These are phyloP conservation scores for Smittia sp. DNA, from an alignment of 2,888 invertebrate genomes.

Conservation along the genomic window DNA sequence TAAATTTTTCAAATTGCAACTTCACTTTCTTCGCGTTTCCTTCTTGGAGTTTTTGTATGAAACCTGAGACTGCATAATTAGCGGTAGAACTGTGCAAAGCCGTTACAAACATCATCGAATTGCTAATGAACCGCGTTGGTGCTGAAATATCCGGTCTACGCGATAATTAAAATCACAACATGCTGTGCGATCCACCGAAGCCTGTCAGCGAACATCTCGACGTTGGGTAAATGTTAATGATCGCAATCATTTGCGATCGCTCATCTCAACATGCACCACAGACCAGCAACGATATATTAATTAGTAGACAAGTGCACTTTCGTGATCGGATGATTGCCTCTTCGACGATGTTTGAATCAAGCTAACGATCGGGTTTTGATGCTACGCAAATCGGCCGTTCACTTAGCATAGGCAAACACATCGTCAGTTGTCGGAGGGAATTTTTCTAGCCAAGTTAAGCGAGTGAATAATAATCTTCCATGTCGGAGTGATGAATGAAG, in stretches of 20 bases:
- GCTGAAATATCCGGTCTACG: background rate
- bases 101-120: background rate
- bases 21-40: background rate
- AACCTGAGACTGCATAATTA: background rate
- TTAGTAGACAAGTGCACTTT: background rate
- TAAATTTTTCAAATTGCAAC: background rate
- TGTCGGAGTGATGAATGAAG: background rate
- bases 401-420: background rate
- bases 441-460: background rate
- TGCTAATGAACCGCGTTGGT: background rate
- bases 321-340: constrained; percentile 28
- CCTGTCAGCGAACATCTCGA: background rate
- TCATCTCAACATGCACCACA: constrained; percentile 4
- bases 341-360: constrained; percentile 7
- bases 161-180: background rate
- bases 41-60: background rate
- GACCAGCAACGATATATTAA: background rate
- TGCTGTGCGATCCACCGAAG: background rate
- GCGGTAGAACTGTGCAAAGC: background rate
- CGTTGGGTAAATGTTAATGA: background rate
- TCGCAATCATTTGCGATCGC: background rate
- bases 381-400: background rate
- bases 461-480: background rate
- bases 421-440: constrained; percentile 1
- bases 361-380: constrained; percentile 14